Conservation (phyloP, 2,888 invertebrate genomes). For the Morinoia aosen region DNA sequence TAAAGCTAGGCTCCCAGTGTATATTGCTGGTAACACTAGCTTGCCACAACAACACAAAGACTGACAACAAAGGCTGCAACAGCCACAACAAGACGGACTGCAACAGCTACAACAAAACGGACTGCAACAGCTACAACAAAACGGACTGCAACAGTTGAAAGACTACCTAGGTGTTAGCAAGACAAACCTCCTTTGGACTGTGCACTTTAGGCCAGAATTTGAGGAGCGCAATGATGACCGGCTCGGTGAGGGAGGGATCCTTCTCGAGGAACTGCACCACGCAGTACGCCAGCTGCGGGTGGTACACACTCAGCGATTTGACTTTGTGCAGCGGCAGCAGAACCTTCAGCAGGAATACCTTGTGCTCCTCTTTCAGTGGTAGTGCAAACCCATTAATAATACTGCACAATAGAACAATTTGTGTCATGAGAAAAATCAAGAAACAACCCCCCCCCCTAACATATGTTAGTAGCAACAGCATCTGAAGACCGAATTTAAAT, state of each 20-base stretch:
- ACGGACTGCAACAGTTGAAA: no score
- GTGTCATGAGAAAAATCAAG: conserved; percentile 31
- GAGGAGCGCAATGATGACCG: conserved; percentile 91
- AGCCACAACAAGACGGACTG: no score
- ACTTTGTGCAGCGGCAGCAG: conserved; percentile 96
- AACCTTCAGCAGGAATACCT: conserved; percentile 94
- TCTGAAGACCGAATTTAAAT: neutral
- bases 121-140: no score
- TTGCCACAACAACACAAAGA: no score
- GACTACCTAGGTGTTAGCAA: neutral
- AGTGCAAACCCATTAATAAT: conserved; percentile 99
- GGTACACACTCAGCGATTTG: conserved; percentile 95
- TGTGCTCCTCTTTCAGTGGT: conserved; percentile 98
- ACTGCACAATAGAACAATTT: conserved; percentile 74
- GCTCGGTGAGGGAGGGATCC: conserved; percentile 94
- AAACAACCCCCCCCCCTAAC: neutral
- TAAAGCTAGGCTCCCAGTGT: no score
- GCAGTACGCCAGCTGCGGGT: conserved; percentile 98
- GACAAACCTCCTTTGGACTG: conserved; percentile 89
- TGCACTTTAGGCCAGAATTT: conserved; percentile 99
- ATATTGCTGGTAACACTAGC: neutral
- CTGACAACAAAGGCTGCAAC: no score
- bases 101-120: no score
- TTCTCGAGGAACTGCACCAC: conserved; percentile 98
- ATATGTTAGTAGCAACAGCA: neutral